Evolutionary conservation across 2,888 invertebrate species (phyloP), one percentile per base, ranked within the genome.

Genomic region (Zele albiditarsus): DNA sequence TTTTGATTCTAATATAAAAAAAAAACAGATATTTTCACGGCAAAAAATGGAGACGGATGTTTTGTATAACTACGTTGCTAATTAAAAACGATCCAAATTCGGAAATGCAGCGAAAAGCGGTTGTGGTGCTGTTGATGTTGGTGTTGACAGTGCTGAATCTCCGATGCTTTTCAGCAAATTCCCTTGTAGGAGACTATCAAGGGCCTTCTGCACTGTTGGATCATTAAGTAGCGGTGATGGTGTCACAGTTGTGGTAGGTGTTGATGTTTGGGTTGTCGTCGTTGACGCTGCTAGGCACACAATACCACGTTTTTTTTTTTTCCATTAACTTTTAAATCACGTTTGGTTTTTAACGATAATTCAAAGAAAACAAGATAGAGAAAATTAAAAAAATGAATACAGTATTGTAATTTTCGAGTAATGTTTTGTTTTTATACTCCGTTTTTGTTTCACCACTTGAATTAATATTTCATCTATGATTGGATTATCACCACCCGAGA

Each of bases 171-270:
- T 92, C 80, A 91, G 89, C 86, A 91, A 90, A 82, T 92, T 92
- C 28, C 92, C 92, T 80, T 91, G 91, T 62, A 93, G 88, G 53
- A 93, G 89, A 75, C 94, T 94, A 85, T 96, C 95, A 70, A 96
- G 89, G 0, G 96, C 95, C 89, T 94, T 95, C 89, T 95, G 94
- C 14, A 96, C 94, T 1, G 94, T 93, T 0, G 94, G 93, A 87
- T 96, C 95, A 77, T 93, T 94, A 25, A 96, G 90, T n/a, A 96
- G 88, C 16, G 92, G 91, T 53, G 92, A 88, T 80, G 92, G 89
- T 76, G 89, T 87, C 74, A 91, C 86, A 78, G 84, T 84, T 10
- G 84, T 80, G 16, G 84, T 76, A 58, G 84, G 80, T 31, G 83
- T 81, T 66, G 81, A 73, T 79, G 88, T 82, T 80, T 83, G 73